phyloP scores from a whole-genome alignment of 2,113 vertebrate genomes.

The Henicopernis longicauda region DNA sequence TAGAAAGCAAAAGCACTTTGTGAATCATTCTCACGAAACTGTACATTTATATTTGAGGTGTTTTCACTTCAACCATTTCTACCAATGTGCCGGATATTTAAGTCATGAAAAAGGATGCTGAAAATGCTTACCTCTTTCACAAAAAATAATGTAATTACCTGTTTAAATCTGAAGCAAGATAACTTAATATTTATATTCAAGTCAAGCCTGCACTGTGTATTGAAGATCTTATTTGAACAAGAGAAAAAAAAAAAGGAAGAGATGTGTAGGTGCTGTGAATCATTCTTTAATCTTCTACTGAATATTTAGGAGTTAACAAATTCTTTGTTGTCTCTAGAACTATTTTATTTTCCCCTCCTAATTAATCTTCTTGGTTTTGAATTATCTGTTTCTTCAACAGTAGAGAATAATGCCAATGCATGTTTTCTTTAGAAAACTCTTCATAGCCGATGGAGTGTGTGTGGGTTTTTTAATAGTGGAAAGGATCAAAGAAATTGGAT shows the following conservation, averaged over 20 bases:
- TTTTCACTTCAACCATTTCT: background rate
- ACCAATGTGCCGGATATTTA: background rate
- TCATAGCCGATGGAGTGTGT: constrained; percentile 7
- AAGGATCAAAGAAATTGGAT: constrained; percentile 68
- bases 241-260: background rate
- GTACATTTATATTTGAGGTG: background rate
- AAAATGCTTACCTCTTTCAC: background rate
- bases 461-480: constrained; percentile 5
- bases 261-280: background rate
- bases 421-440: constrained; percentile 2
- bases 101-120: background rate
- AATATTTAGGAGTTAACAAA: background rate
- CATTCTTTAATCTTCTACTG: background rate
- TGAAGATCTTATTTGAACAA: background rate
- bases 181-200: background rate
- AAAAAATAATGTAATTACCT: background rate
- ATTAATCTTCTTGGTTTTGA: constrained; percentile 1
- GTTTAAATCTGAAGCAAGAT: background rate
- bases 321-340: background rate
- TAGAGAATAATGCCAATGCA: background rate
- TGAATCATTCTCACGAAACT: background rate
- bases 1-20: background rate
- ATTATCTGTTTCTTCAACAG: background rate
- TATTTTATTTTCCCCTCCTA: constrained; percentile 4
- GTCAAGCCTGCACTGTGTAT: background rate